These are phyloP conservation scores for Taphrorychus bicolor DNA, from an alignment of 2,888 invertebrate species.

Conservation along the genomic window DNA sequence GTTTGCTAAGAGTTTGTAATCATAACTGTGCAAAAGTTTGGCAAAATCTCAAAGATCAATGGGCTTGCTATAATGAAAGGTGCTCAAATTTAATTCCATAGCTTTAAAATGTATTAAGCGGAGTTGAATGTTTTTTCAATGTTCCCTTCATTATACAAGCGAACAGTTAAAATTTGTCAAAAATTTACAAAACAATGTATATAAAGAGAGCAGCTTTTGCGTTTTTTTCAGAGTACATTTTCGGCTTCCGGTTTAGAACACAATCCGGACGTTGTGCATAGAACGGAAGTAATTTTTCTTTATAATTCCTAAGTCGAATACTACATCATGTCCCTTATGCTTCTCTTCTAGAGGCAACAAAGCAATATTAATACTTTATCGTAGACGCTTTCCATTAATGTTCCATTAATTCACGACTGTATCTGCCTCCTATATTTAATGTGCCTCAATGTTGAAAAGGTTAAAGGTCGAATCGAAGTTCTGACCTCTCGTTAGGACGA, in stretches of 20 bases:
- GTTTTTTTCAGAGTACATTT: constrained; percentile 16
- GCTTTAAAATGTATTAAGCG: too few relatives aligned
- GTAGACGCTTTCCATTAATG: background rate
- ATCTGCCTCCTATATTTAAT: background rate
- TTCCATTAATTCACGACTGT: background rate
- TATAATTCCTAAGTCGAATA: constrained; percentile 20
- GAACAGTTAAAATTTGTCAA: too few relatives aligned
- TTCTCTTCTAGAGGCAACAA: too few relatives aligned
- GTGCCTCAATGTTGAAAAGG: background rate
- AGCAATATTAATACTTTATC: too few relatives aligned
- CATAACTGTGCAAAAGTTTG: background rate
- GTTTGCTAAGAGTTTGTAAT: background rate
- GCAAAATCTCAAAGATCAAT: too few relatives aligned
- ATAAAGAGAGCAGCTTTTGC: constrained; percentile 7
- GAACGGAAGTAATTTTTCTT: constrained; percentile 33
- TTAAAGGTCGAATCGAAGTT: background rate
- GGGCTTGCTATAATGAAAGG: too few relatives aligned
- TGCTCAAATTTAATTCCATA: too few relatives aligned
- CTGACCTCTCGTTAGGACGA: background rate
- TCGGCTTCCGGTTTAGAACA: constrained; percentile 22
- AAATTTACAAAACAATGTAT: too few relatives aligned
- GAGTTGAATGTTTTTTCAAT: too few relatives aligned
- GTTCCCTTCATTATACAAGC: too few relatives aligned
- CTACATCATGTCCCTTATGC: background rate
- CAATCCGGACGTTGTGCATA: constrained; percentile 27